A percentile compares a stretch with the other conserved stretches of the same genome.
phyloP scores from a whole-genome alignment of 1,140 invertebrate genomes.

The Euwallacea fornicatus region DNA sequence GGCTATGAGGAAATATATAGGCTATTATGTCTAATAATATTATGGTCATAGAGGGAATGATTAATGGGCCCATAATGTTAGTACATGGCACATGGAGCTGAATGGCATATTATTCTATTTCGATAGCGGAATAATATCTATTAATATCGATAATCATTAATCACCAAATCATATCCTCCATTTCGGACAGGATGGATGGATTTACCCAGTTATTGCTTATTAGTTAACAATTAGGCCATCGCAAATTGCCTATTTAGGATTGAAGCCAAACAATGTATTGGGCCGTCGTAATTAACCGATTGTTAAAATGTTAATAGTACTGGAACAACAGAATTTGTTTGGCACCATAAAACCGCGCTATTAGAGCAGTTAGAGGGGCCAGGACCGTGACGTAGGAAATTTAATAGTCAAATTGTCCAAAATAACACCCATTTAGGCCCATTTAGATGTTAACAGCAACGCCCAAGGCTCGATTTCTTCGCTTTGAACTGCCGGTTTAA shows the following conservation, averaged over 20 bases:
- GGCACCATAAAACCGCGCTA: constrained; percentile 11
- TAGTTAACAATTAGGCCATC: constrained; percentile 4
- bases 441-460: constrained; percentile 29
- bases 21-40: constrained; percentile 15
- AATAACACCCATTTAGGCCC: constrained; percentile 25
- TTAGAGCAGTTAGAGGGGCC: not conserved
- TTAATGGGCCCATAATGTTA: constrained; percentile 15
- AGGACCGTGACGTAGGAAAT: constrained; percentile 21
- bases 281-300: too few relatives aligned
- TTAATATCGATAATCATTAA: constrained; percentile 21
- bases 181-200: constrained; percentile 13
- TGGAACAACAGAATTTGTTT: constrained; percentile 10
- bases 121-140: constrained; percentile 12
- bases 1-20: constrained; percentile 2
- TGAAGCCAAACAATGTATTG: too few relatives aligned
- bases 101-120: not conserved
- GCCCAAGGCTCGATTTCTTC: constrained; percentile 18
- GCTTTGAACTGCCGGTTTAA: constrained; percentile 1
- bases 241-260: constrained; percentile 4
- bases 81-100: constrained; percentile 17
- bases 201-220: constrained; percentile 7
- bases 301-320: too few relatives aligned
- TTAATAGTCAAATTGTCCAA: constrained; percentile 29
- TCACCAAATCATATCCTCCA: constrained; percentile 16
- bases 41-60: constrained; percentile 2